These are phyloP conservation scores for Sacculina carcini DNA, from an alignment of 2,888 invertebrate genomes.

Conservation along the genomic window DNA sequence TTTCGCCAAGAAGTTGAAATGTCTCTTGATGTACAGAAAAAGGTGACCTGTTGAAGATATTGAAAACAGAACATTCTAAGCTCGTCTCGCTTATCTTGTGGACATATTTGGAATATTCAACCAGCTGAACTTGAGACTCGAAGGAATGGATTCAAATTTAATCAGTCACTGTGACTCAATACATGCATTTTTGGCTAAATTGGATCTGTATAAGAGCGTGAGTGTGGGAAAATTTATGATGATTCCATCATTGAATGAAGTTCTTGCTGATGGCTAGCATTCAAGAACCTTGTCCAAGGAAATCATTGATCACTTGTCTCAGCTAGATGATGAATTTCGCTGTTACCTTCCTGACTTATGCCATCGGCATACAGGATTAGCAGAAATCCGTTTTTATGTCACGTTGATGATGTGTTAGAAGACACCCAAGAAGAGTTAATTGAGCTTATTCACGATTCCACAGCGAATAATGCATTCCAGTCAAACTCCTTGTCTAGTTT, in stretches of 20 bases:
- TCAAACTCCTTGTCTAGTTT: background rate
- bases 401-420: background rate
- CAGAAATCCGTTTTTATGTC: background rate
- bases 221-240: background rate
- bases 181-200: background rate
- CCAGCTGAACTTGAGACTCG: constrained; percentile 5
- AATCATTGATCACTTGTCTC: constrained; percentile 2
- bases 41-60: constrained; percentile 3
- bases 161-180: no score
- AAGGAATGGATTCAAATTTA: background rate
- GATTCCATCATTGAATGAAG: constrained; percentile 4
- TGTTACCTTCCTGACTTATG: background rate
- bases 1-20: background rate
- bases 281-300: constrained; percentile 4
- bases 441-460: constrained; percentile 1
- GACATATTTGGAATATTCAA: no score
- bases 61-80: constrained; percentile 2
- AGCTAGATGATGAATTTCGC: constrained; percentile 3
- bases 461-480: background rate
- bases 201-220: constrained; percentile 4
- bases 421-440: constrained; percentile 1
- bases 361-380: background rate
- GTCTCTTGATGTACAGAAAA: background rate
- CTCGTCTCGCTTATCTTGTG: no score
- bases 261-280: background rate